phyloP scores from a whole-genome alignment of 2,113 vertebrate species.

The Rhinoderma darwinii region DNA sequence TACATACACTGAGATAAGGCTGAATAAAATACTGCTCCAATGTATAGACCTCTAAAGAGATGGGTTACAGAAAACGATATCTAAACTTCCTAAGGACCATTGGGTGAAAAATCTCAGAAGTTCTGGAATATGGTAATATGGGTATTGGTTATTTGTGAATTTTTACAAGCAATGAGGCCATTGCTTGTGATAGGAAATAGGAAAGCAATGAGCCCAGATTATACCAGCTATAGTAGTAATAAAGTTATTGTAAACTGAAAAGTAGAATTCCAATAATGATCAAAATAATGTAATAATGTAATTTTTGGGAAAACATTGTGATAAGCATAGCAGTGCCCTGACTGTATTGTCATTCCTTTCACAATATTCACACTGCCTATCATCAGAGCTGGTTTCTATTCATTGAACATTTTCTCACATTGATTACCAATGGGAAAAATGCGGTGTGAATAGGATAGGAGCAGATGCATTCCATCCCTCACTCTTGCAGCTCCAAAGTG shows the following conservation, averaged over 20 bases:
- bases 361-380: slow-evolving; percentile 23
- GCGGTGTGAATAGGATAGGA: slow-evolving; percentile 19
- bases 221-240: no score
- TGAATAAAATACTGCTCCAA: no score
- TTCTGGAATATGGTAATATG: no score
- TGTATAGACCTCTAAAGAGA: no score
- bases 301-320: background rate
- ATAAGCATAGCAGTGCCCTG: background rate
- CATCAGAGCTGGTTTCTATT: slow-evolving; percentile 20
- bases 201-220: no score
- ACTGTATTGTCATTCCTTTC: background rate
- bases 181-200: no score
- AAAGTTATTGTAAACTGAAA: background rate
- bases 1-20: no score
- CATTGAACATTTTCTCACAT: slow-evolving; percentile 51
- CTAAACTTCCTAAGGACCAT: no score
- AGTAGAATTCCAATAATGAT: background rate
- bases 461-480: slow-evolving; percentile 37
- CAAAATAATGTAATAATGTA: background rate
- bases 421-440: slow-evolving; percentile 56
- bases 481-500: background rate
- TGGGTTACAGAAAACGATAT: no score
- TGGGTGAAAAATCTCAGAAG: no score
- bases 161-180: no score
- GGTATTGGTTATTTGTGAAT: no score